Conservation (phyloP, 2,888 invertebrate species). For the Zaprionus obscuricornis region DNA sequence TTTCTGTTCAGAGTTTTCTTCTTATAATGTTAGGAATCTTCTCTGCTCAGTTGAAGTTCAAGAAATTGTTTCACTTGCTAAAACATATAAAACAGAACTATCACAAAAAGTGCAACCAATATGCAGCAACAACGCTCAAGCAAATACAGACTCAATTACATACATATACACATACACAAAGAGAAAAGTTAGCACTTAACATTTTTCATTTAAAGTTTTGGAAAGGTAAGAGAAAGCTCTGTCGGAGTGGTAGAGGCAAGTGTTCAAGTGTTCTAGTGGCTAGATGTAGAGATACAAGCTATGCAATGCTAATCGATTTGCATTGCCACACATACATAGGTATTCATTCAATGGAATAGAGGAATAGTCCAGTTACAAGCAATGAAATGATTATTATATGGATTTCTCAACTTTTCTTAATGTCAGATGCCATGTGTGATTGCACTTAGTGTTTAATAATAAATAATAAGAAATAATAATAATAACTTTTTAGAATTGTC, state of each 20-base stretch:
- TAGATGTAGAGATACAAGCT: slow-evolving; percentile 14
- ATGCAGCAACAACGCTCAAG: slow-evolving; percentile 10
- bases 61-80: too few relatives aligned
- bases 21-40: too few relatives aligned
- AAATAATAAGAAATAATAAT: too few relatives aligned
- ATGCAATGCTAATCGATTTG: slow-evolving; percentile 65
- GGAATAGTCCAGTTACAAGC: slow-evolving; percentile 44
- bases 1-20: too few relatives aligned
- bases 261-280: not conserved
- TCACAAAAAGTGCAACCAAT: too few relatives aligned
- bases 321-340: slow-evolving; percentile 53
- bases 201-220: slow-evolving; percentile 74
- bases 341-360: too few relatives aligned
- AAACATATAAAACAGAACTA: too few relatives aligned
- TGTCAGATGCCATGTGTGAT: slow-evolving; percentile 48
- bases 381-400: slow-evolving; percentile 63
- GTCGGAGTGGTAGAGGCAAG: not conserved
- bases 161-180: slow-evolving; percentile 6
- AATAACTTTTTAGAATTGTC: too few relatives aligned
- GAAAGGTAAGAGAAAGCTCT: slow-evolving; percentile 47
- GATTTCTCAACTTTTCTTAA: too few relatives aligned
- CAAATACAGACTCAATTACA: not conserved
- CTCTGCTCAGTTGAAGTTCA: too few relatives aligned
- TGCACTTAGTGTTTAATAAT: too few relatives aligned
- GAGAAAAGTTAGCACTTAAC: slow-evolving; percentile 55